Conservation (phyloP, 2,797 vertebrate species). For the Gadopsis bispinosus region DNA sequence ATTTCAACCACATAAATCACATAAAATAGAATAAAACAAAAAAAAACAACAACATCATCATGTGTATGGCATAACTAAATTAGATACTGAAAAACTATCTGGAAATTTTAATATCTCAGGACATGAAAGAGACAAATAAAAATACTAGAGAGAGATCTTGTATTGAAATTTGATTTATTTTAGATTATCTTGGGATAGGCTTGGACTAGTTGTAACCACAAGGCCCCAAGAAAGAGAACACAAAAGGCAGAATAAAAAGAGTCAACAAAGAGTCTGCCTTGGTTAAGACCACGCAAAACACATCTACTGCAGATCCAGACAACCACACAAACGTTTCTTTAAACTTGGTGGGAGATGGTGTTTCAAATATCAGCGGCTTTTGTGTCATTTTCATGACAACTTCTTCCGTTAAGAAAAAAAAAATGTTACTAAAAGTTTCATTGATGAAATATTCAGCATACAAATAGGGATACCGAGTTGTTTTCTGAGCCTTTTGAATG, state of each 20-base stretch:
- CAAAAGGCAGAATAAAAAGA: conserved; percentile 8
- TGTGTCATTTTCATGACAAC: conserved; percentile 5
- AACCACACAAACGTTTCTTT: background rate
- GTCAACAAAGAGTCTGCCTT: conserved; percentile 5
- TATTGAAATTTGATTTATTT: background rate
- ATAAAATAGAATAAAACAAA: background rate
- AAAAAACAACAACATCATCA: background rate
- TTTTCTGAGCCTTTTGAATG: conserved; percentile 20
- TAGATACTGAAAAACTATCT: background rate
- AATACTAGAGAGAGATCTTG: background rate
- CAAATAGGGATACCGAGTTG: conserved; percentile 10
- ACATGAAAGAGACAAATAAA: background rate
- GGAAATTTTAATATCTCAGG: background rate
- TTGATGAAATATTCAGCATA: conserved; percentile 51
- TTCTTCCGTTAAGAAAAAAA: background rate
- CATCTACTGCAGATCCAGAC: background rate
- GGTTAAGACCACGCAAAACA: background rate
- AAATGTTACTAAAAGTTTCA: background rate
- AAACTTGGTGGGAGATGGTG: background rate
- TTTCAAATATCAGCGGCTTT: conserved; percentile 6
- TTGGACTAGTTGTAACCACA: background rate
- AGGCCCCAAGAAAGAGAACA: background rate
- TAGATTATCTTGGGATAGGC: background rate
- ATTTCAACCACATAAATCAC: background rate
- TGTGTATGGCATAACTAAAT: background rate